These are phyloP conservation scores for Pseudomyrmex flavicornis DNA, from an alignment of 1,140 invertebrate species.

Conservation along the genomic window DNA sequence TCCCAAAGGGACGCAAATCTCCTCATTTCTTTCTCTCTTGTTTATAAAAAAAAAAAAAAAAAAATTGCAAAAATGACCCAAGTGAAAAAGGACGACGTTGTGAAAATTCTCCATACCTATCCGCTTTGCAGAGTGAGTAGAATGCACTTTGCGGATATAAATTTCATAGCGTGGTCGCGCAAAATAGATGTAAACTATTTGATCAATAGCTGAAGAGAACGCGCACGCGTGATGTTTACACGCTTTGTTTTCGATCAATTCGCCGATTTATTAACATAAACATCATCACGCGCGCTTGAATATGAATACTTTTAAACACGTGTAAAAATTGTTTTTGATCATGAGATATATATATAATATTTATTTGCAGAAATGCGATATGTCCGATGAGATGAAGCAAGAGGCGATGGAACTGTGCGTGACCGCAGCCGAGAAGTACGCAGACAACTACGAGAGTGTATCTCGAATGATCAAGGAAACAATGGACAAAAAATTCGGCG, in stretches of 20 bases:
- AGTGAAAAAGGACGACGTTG: conserved; percentile 82
- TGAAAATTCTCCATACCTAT: conserved; percentile 83
- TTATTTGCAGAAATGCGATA: conserved; percentile 92
- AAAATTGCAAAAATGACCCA: conserved; percentile 78
- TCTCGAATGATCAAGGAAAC: conserved; percentile 97
- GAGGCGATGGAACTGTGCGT: conserved; percentile 96
- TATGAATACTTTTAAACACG: not conserved
- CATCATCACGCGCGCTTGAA: not conserved
- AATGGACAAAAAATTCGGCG: conserved; percentile 98
- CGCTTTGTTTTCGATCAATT: not conserved
- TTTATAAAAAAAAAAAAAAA: too few relatives aligned
- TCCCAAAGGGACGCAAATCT: not conserved
- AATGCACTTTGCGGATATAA: not conserved
- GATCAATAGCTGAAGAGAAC: conserved; percentile 53
- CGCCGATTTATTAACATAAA: not conserved
- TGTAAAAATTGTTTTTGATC: not conserved
- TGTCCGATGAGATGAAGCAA: conserved; percentile 96
- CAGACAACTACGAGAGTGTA: conserved; percentile 90
- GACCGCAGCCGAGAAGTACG: conserved; percentile 96
- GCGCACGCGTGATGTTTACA: not conserved
- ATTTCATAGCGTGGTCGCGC: not conserved
- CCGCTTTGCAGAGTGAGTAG: conserved; percentile 82
- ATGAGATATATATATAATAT: not conserved
- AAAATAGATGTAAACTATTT: not conserved
- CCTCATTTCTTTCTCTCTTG: too few relatives aligned